phyloP scores from a whole-genome alignment of 2,888 invertebrate genomes.

The Cryptosula pallasiana region DNA sequence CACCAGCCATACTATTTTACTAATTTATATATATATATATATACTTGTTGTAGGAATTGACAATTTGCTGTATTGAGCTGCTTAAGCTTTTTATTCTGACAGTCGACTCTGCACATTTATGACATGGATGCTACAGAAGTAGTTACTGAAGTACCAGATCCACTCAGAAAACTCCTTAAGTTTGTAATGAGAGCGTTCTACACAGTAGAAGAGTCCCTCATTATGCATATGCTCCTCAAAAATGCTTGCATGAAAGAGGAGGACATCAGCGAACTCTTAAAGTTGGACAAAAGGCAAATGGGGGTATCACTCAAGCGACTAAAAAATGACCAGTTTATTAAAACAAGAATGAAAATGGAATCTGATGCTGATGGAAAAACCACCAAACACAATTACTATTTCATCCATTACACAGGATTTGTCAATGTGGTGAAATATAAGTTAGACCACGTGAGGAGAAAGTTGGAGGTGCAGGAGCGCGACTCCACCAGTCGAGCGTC shows the following conservation, averaged over 20 bases:
- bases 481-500: constrained; percentile 91
- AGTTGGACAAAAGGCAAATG: constrained; percentile 86
- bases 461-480: constrained; percentile 90
- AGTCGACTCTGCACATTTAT: neutral
- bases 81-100: no score
- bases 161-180: constrained; percentile 79
- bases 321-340: constrained; percentile 78
- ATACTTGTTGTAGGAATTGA: no score
- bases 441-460: constrained; percentile 87
- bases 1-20: no score
- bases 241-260: constrained; percentile 73
- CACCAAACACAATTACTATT: constrained; percentile 93
- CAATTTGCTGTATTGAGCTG: no score
- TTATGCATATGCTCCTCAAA: constrained; percentile 89
- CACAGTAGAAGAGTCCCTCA: constrained; percentile 84
- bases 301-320: constrained; percentile 71
- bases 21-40: no score
- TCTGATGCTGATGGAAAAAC: constrained; percentile 90
- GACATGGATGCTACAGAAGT: constrained; percentile 33
- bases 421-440: constrained; percentile 97
- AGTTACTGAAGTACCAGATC: constrained; percentile 85
- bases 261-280: constrained; percentile 72
- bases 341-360: constrained; percentile 77
- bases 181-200: constrained; percentile 90
- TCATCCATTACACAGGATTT: constrained; percentile 90